Evolutionary conservation across 2,888 invertebrate genomes (phyloP), one percentile per base, ranked within the genome.

Genomic region (Amorpha juglandis): DNA sequence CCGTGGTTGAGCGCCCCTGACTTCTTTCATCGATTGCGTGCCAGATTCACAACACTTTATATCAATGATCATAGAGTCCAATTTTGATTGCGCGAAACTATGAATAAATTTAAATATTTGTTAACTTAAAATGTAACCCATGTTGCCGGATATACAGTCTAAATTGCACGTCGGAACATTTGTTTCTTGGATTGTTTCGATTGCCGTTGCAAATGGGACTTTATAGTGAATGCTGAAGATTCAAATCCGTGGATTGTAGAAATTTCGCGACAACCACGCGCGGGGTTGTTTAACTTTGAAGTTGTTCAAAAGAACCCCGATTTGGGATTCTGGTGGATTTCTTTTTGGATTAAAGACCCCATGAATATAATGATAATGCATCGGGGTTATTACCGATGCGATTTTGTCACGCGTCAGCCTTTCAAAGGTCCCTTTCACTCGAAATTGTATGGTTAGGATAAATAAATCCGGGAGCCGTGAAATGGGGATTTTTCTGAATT

Each of bases 51-150:
- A 4, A 11, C 19, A 42, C 77, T 76, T 72, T 76, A 74, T 66
- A 55, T 14, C 62, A 55, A 55, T 66, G 68, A 66, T 27, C 65
- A 74, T 83, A 89, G 73, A 79, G 90, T 85, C 69, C 70, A 83
- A 78, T 83, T 83, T 86, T 71, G 76, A 80, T 79, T 81, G 82
- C 71, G 58, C 62, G 62, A 65, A 64, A 67, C 75, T 71, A 76
- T 80, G 91, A 89, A 91, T 92, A 91, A 91, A 91, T 92, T 92
- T 90, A 92, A 93, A 91, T 91, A 89, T 92, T 92, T 92, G 93
- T 92, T 89, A 92, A 92, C 86, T 92, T 92, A 91, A 93, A 93
- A 93, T 93, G 93, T 92, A 89, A 92, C 93, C 87, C 92, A 91
- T 93, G 93, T 92, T 83, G 83, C 88, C 91, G 92, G 92, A 93